phyloP scores from a whole-genome alignment of 2,888 invertebrate genomes.

The Drosophila tanythrix region DNA sequence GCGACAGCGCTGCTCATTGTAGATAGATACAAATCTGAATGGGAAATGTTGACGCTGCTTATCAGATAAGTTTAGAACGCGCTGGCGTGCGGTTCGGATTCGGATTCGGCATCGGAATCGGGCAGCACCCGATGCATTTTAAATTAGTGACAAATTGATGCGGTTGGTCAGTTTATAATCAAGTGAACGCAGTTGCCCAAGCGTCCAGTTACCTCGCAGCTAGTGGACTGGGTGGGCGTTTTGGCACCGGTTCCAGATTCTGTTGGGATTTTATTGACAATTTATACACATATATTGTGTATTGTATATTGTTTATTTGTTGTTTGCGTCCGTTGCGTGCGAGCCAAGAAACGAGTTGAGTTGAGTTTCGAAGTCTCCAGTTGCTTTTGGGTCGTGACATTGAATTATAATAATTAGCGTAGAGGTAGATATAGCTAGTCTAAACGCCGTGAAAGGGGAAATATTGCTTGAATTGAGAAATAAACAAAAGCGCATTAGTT shows the following conservation, averaged over 20 bases:
- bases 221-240: constrained; percentile 17
- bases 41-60: constrained; percentile 74
- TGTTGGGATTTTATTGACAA: constrained; percentile 41
- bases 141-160: constrained; percentile 9
- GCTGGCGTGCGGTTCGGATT: constrained; percentile 54
- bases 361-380: constrained; percentile 26
- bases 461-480: constrained; percentile 57
- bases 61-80: constrained; percentile 78
- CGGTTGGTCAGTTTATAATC: constrained; percentile 23
- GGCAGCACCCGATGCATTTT: constrained; percentile 17
- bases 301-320: not conserved
- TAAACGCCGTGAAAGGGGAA: constrained; percentile 66
- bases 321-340: constrained; percentile 66
- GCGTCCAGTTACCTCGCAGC: constrained; percentile 12
- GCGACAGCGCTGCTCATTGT: constrained; percentile 31
- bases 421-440: constrained; percentile 54
- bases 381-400: constrained; percentile 59
- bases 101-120: constrained; percentile 6
- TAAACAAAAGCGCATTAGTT: constrained; percentile 38
- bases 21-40: constrained; percentile 77
- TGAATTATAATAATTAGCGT: constrained; percentile 81
- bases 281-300: constrained; percentile 11
- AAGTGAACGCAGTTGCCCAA: constrained; percentile 26
- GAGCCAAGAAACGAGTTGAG: constrained; percentile 53
- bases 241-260: constrained; percentile 13